Conservation (phyloP, 2,888 invertebrate species). For the Macaria notata region DNA sequence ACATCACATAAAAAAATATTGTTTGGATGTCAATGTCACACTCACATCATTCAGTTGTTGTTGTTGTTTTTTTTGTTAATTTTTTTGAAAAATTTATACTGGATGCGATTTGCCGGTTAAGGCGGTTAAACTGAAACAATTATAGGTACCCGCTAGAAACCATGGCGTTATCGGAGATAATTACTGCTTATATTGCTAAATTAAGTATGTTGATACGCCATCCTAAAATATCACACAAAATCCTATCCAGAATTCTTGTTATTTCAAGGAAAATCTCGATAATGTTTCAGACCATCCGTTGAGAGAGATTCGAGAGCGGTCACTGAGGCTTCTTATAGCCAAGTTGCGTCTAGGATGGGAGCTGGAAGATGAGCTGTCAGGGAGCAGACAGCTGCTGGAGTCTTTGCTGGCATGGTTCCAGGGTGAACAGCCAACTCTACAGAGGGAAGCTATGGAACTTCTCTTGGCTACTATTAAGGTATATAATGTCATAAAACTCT, state of each 20-base stretch:
- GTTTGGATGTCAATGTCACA: no score
- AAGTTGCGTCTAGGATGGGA: conserved; percentile 85
- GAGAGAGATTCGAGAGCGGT: conserved; percentile 81
- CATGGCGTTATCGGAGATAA: conserved; percentile 40
- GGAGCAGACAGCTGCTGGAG: conserved; percentile 81
- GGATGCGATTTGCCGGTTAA: neutral
- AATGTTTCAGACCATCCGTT: conserved; percentile 74
- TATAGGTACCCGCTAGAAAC: conserved; percentile 5
- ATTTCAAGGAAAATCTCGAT: no score
- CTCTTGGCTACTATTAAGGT: conserved; percentile 77
- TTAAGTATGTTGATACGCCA: conserved; percentile 41
- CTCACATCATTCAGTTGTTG: no score
- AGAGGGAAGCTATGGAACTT: conserved; percentile 81
- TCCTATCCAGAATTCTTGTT: no score
- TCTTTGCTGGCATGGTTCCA: conserved; percentile 85
- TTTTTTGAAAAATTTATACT: conserved; percentile 17
- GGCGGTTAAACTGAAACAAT: neutral
- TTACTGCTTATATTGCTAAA: conserved; percentile 58
- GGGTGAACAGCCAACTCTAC: conserved; percentile 74
- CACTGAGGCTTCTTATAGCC: conserved; percentile 77
- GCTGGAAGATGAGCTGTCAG: conserved; percentile 82
- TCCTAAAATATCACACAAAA: no score
- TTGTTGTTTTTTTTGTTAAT: no score
- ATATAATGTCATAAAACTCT: no score
- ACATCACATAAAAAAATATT: no score